Evolutionary conservation across 2,888 invertebrate genomes (phyloP).

Genomic region (Patella ulyssiponensis): DNA sequence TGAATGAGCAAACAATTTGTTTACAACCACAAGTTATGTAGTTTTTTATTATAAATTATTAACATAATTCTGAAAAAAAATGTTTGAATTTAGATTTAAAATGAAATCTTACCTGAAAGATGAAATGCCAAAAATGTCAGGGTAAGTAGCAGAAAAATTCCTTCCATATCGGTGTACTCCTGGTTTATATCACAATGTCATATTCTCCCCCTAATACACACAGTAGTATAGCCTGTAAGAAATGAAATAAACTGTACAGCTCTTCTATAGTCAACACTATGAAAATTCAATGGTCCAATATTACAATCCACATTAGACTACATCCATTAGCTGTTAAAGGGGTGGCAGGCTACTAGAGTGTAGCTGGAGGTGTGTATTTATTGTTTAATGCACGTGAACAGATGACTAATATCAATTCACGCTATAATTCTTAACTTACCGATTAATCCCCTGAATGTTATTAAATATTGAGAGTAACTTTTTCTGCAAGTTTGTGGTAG

Average conservation of each 20-base stretch:
- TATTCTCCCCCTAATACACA: slow-evolving; percentile 5
- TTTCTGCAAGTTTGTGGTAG: too few relatives aligned
- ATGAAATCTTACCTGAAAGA: not conserved
- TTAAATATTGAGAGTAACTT: too few relatives aligned
- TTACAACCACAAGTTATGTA: too few relatives aligned
- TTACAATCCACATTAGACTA: slow-evolving; percentile 8
- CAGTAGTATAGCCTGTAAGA: slow-evolving; percentile 2
- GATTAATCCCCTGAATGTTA: too few relatives aligned
- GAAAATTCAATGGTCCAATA: slow-evolving; percentile 12
- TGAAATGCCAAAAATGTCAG: not conserved
- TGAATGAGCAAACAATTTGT: too few relatives aligned
- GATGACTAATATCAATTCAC: too few relatives aligned
- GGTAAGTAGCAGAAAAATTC: slow-evolving; percentile 8
- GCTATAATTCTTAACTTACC: too few relatives aligned
- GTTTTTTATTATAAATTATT: too few relatives aligned
- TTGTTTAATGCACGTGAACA: too few relatives aligned
- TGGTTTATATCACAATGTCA: slow-evolving; percentile 6
- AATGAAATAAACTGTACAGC: not conserved
- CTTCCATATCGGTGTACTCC: slow-evolving; percentile 6
- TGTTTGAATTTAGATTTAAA: too few relatives aligned
- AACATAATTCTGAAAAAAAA: too few relatives aligned
- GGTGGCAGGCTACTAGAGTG: not conserved
- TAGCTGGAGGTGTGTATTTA: too few relatives aligned
- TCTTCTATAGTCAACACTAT: not conserved
- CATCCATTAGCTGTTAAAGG: not conserved